Conservation (phyloP, 2,888 invertebrate genomes). For the Trachelus troglodyta region DNA sequence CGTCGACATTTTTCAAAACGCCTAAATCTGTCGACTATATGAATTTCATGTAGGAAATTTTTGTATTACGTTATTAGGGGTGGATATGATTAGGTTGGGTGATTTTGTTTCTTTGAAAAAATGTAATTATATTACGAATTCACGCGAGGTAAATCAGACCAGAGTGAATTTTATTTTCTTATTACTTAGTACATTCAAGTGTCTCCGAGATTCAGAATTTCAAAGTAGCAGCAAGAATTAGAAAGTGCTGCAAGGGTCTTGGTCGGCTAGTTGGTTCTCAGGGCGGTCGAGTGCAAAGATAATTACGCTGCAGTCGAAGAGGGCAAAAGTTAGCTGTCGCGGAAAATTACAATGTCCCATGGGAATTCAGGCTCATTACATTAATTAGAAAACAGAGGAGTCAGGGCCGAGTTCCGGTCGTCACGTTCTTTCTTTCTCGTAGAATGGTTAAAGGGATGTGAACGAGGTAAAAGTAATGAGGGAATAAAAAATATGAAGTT, state of each 20-base stretch:
- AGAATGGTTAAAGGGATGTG: background rate
- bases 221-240: background rate
- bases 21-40: background rate
- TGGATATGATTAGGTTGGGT: no score
- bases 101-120: background rate
- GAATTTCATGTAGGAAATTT: background rate
- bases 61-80: no score
- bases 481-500: constrained; percentile 6
- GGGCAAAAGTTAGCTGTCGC: background rate
- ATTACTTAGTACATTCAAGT: background rate
- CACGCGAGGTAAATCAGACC: background rate
- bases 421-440: background rate
- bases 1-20: background rate
- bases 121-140: background rate
- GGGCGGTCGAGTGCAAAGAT: background rate
- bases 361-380: constrained; percentile 31
- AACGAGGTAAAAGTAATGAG: constrained; percentile 7
- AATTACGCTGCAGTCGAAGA: background rate
- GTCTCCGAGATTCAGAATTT: background rate
- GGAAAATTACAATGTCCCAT: constrained; percentile 25
- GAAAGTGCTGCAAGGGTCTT: background rate
- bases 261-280: background rate
- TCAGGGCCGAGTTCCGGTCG: background rate
- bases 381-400: constrained; percentile 33
- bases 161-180: background rate